Conservation (phyloP, 2,113 vertebrate species). For the Columbina picui region DNA sequence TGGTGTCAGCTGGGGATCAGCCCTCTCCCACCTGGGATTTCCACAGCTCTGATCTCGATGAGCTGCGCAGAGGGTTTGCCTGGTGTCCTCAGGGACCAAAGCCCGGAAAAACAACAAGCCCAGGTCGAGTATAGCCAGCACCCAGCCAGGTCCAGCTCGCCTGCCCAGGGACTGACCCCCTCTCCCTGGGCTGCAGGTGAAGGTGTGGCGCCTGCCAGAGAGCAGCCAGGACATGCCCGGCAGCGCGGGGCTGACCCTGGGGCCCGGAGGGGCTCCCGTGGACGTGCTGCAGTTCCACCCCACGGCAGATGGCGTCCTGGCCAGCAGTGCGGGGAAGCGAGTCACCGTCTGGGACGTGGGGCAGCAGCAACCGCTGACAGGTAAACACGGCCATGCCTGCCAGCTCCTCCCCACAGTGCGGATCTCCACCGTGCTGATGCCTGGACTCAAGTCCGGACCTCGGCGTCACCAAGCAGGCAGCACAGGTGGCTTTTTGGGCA, state of each 20-base stretch:
- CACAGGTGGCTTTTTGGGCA: neutral
- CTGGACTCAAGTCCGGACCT: neutral
- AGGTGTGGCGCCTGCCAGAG: slow-evolving; percentile 85
- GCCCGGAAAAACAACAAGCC: neutral
- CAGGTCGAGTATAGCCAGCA: fast-evolving
- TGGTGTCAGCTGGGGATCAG: too few relatives aligned
- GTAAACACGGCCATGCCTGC: slow-evolving; percentile 53
- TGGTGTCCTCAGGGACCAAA: neutral
- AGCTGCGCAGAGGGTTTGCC: neutral
- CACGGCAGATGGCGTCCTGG: slow-evolving; percentile 81
- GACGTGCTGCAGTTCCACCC: slow-evolving; percentile 88
- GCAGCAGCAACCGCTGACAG: slow-evolving; percentile 81
- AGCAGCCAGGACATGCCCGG: slow-evolving; percentile 62
- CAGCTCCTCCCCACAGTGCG: fast-evolving
- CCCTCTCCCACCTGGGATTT: neutral
- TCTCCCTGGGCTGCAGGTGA: slow-evolving; percentile 79
- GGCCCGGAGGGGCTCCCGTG: slow-evolving; percentile 60
- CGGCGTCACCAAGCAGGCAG: fast-evolving
- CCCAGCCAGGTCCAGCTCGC: fast-evolving
- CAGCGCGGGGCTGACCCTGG: slow-evolving; percentile 73
- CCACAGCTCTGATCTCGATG: neutral
- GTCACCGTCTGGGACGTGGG: slow-evolving; percentile 85
- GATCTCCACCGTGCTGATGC: fast-evolving
- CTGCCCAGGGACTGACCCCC: neutral
- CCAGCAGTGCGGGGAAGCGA: slow-evolving; percentile 60